Conservation (phyloP, 2,113 vertebrate species). For the Centropus bengalensis region DNA sequence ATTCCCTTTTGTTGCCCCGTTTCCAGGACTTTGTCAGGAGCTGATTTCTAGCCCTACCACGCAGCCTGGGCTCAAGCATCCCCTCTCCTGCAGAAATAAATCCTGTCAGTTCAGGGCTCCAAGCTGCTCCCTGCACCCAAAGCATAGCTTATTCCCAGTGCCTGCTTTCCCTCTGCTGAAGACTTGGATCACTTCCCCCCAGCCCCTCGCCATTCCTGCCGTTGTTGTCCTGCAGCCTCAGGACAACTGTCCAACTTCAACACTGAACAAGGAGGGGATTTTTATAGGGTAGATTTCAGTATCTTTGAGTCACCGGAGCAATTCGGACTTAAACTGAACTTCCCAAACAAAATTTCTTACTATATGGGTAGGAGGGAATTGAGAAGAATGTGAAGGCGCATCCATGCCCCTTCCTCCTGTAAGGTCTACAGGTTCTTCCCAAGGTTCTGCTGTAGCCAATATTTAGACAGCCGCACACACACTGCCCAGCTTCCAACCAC, state of each 20-base stretch:
- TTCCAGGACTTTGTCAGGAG: not conserved
- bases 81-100: not conserved
- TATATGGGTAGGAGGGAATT: not conserved
- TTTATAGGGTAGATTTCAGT: not conserved
- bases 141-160: not conserved
- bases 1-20: not conserved
- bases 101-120: not conserved
- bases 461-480: not conserved
- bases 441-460: not conserved
- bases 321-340: not conserved
- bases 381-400: not conserved
- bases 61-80: not conserved
- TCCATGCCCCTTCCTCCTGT: not conserved
- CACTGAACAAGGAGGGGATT: not conserved
- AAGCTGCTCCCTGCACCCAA: not conserved
- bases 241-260: not conserved
- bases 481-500: not conserved
- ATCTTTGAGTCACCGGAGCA: not conserved
- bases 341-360: not conserved
- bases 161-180: not conserved
- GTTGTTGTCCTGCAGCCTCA: fast-evolving
- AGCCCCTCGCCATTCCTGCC: not conserved
- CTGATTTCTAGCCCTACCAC: not conserved
- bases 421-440: not conserved
- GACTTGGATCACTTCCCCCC: not conserved